These are phyloP conservation scores for Drosophila micromelanica DNA, from an alignment of 1,140 invertebrate species.

Conservation along the genomic window DNA sequence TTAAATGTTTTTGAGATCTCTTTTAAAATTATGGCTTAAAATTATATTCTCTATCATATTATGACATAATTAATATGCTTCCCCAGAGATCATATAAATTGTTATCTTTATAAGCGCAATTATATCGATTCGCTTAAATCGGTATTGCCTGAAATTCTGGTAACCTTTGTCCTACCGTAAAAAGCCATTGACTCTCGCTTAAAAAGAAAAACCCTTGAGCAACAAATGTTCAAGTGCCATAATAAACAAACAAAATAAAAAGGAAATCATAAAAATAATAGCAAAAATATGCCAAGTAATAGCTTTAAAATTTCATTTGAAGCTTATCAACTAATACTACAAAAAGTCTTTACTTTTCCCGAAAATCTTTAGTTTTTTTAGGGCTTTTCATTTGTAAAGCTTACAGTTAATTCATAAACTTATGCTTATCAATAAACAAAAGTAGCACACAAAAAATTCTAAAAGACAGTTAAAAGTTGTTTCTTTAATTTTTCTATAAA, in stretches of 20 bases:
- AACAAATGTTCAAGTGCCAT: not conserved
- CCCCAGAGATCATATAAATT: not conserved
- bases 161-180: not conserved
- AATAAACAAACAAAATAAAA: not conserved
- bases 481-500: no score
- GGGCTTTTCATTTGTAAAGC: slow-evolving; percentile 3
- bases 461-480: no score
- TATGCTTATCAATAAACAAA: slow-evolving; percentile 33
- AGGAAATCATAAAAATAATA: slow-evolving; percentile 4
- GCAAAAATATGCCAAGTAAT: slow-evolving; percentile 4
- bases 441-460: slow-evolving; percentile 43
- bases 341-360: not conserved
- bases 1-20: no score
- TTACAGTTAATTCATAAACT: slow-evolving; percentile 43
- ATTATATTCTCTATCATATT: not conserved
- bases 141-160: not conserved
- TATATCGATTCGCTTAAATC: no score
- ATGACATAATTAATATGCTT: not conserved
- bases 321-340: slow-evolving; percentile 8
- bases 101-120: slow-evolving; percentile 2
- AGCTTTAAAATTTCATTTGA: slow-evolving; percentile 20
- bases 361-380: not conserved
- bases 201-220: not conserved
- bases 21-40: no score
- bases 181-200: slow-evolving; percentile 12